Evolutionary conservation across 1,140 invertebrate species (phyloP).

Genomic region (Megalonaias nervosa): DNA sequence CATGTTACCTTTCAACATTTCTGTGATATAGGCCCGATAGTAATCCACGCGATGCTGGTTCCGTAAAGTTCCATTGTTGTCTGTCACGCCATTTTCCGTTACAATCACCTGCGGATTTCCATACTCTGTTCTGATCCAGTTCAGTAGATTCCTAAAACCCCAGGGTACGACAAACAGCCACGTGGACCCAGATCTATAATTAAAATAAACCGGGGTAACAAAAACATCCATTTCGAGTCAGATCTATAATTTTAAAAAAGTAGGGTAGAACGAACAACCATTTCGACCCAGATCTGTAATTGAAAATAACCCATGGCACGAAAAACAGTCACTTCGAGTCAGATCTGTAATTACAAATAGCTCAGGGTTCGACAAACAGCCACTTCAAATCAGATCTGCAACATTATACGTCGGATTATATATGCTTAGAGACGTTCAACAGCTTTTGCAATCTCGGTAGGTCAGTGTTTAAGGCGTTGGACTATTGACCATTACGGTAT

Average conservation of each 20-base stretch:
- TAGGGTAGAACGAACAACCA: not conserved
- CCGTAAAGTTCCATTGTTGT: slow-evolving; percentile 70
- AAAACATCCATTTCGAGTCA: not conserved
- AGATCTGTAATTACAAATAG: not conserved
- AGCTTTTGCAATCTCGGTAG: too few relatives aligned
- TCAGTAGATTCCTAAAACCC: slow-evolving; percentile 79
- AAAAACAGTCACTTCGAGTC: slow-evolving; percentile 42
- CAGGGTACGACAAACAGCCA: slow-evolving; percentile 73
- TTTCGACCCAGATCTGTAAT: not conserved
- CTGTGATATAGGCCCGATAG: slow-evolving; percentile 76
- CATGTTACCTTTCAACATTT: slow-evolving; percentile 74
- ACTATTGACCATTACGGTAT: too few relatives aligned
- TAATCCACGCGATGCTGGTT: slow-evolving; percentile 75
- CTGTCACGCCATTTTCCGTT: slow-evolving; percentile 81
- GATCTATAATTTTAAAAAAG: slow-evolving; percentile 3
- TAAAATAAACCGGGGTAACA: not conserved
- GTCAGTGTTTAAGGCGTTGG: too few relatives aligned
- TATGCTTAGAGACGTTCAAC: not conserved
- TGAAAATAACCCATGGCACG: slow-evolving; percentile 74
- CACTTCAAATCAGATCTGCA: not conserved
- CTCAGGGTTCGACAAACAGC: not conserved
- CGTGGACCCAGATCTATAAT: slow-evolving; percentile 22
- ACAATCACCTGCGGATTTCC: slow-evolving; percentile 77
- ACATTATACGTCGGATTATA: not conserved
- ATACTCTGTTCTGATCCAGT: slow-evolving; percentile 78